A percentile compares a stretch with the other conserved stretches of the same genome.
Conservation (phyloP, 2,888 invertebrate species). For the Megaustenia siamemsis region DNA sequence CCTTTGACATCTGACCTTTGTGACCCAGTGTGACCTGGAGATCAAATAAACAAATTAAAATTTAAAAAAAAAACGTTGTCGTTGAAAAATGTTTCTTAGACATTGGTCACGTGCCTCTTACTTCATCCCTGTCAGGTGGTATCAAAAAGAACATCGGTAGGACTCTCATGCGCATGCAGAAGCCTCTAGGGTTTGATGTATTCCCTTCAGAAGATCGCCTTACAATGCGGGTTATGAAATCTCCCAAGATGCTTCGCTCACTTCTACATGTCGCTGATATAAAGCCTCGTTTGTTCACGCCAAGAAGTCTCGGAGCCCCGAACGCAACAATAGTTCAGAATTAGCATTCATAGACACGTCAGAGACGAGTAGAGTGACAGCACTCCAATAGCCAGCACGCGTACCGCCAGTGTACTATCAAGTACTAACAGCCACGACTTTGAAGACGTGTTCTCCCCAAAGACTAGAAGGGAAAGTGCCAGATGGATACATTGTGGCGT, state of each 20-base stretch:
- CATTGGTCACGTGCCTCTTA: conserved; percentile 4
- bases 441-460: background rate
- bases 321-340: background rate
- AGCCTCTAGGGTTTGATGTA: background rate
- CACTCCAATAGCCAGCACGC: background rate
- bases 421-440: background rate
- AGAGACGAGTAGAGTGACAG: background rate
- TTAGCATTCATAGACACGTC: conserved; percentile 32
- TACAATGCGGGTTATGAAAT: conserved; percentile 10
- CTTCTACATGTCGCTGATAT: background rate
- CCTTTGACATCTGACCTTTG: too few relatives aligned
- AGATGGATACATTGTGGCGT: background rate
- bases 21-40: too few relatives aligned
- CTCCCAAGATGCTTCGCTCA: background rate
- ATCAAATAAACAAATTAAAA: too few relatives aligned
- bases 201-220: background rate
- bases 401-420: background rate
- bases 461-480: conserved; percentile 1
- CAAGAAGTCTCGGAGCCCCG: background rate
- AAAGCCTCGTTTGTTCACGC: background rate
- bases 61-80: background rate
- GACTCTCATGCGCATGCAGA: background rate
- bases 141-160: background rate
- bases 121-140: background rate
- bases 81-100: background rate